phyloP scores from a whole-genome alignment of 1,140 invertebrate genomes.

The Drosophila gunungcola region DNA sequence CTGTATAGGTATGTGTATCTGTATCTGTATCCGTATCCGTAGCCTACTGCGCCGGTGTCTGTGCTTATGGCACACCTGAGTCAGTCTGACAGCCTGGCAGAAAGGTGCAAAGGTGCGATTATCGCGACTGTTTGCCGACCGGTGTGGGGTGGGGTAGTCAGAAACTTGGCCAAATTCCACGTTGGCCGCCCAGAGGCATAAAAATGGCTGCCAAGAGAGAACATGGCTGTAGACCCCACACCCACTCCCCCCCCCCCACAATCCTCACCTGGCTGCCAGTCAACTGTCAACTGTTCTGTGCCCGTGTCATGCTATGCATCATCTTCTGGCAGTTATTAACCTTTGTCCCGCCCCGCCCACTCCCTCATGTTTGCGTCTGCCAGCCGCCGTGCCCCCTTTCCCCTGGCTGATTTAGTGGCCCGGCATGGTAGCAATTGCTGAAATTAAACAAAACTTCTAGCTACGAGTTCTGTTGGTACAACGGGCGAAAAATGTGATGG shows the following conservation, averaged over 20 bases:
- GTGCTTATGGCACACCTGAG: conserved; percentile 68
- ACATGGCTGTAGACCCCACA: conserved; percentile 16
- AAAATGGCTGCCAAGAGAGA: conserved; percentile 74
- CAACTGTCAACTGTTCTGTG: conserved; percentile 75
- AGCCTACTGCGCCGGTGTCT: neutral
- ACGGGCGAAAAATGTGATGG: neutral
- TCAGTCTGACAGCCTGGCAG: conserved; percentile 54
- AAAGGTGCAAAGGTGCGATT: conserved; percentile 80
- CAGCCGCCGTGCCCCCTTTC: neutral
- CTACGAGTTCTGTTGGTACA: conserved; percentile 5
- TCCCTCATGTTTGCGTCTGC: conserved; percentile 24
- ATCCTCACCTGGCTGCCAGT: conserved; percentile 58
- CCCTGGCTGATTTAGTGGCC: conserved; percentile 57
- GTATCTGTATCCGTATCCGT: conserved; percentile 14
- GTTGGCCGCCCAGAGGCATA: conserved; percentile 65
- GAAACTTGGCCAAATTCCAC: conserved; percentile 76
- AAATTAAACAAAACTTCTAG: conserved; percentile 56
- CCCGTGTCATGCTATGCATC: conserved; percentile 78
- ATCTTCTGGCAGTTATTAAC: conserved; percentile 83
- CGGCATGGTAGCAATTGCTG: conserved; percentile 48
- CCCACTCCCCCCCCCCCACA: neutral
- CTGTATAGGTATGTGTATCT: conserved; percentile 12
- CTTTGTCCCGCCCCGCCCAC: conserved; percentile 50
- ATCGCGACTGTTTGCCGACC: conserved; percentile 55
- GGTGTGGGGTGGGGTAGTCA: neutral